Conservation (phyloP, 2,888 invertebrate species). For the Dyspetes luteomarginatus region DNA sequence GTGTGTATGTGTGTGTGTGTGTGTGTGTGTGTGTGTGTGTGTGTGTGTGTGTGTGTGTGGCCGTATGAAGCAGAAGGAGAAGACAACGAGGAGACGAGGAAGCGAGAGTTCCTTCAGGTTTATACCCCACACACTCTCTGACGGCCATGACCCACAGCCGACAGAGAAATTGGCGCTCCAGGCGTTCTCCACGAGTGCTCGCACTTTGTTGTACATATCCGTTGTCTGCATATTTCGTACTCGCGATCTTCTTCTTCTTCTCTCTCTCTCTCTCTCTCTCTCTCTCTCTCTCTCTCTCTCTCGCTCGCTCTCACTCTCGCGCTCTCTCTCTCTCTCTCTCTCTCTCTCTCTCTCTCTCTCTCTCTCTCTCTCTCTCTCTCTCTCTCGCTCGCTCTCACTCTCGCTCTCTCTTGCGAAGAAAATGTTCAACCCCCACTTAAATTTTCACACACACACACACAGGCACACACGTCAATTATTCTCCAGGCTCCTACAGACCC, state of each 20-base stretch:
- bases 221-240: background rate
- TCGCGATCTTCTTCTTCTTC: background rate
- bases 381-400: background rate
- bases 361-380: background rate
- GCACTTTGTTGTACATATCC: slow-evolving; percentile 20
- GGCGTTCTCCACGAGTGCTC: slow-evolving; percentile 66
- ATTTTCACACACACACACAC: background rate
- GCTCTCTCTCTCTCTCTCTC: background rate
- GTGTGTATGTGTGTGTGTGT: background rate
- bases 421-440: too few relatives aligned
- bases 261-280: background rate
- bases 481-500: background rate
- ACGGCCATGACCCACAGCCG: slow-evolving; percentile 75
- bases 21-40: background rate
- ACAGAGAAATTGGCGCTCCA: slow-evolving; percentile 77
- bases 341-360: background rate
- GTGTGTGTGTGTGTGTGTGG: background rate
- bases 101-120: slow-evolving; percentile 58
- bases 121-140: slow-evolving; percentile 62
- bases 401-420: too few relatives aligned
- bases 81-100: slow-evolving; percentile 56
- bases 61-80: slow-evolving; percentile 11
- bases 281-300: background rate
- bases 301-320: background rate
- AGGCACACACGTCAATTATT: background rate